These are phyloP conservation scores for Pogonophryne albipinna DNA, from an alignment of 2,797 vertebrate genomes.

Conservation along the genomic window DNA sequence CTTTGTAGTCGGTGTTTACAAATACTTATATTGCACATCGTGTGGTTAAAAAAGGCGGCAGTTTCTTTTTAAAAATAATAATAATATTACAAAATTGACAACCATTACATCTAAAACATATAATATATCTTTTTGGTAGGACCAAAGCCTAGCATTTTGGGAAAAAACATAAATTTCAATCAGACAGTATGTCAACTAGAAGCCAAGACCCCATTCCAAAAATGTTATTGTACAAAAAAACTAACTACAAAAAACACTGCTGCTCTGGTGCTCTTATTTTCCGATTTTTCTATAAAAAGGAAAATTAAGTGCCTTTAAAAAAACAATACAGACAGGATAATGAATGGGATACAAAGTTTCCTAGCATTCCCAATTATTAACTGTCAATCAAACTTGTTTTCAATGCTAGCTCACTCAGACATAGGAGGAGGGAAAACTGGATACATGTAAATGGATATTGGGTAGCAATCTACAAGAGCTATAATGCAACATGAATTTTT, in stretches of 20 bases:
- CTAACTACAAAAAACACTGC: not conserved
- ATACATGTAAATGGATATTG: conserved; percentile 32
- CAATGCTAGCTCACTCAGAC: conserved; percentile 12
- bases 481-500: conserved; percentile 69
- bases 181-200: conserved; percentile 14
- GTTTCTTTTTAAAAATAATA: not conserved
- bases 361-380: conserved; percentile 26
- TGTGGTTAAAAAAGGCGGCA: conserved; percentile 2
- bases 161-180: conserved; percentile 22
- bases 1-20: conserved; percentile 32
- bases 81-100: not conserved
- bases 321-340: conserved; percentile 1
- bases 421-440: conserved; percentile 9
- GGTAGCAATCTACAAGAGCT: conserved; percentile 33
- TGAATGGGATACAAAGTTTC: conserved; percentile 14
- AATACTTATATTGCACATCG: conserved; percentile 21
- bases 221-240: conserved; percentile 5
- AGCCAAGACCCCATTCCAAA: conserved; percentile 5
- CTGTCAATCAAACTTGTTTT: conserved; percentile 34
- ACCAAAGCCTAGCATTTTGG: not conserved
- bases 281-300: conserved; percentile 2
- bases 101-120: conserved; percentile 22
- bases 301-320: conserved; percentile 20
- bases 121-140: conserved; percentile 16
- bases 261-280: not conserved